A percentile compares a stretch with the other conserved stretches of the same genome.
Conservation (phyloP, 37 sponge, comb jelly and placozoan species). For the Sycon ciliatum region DNA sequence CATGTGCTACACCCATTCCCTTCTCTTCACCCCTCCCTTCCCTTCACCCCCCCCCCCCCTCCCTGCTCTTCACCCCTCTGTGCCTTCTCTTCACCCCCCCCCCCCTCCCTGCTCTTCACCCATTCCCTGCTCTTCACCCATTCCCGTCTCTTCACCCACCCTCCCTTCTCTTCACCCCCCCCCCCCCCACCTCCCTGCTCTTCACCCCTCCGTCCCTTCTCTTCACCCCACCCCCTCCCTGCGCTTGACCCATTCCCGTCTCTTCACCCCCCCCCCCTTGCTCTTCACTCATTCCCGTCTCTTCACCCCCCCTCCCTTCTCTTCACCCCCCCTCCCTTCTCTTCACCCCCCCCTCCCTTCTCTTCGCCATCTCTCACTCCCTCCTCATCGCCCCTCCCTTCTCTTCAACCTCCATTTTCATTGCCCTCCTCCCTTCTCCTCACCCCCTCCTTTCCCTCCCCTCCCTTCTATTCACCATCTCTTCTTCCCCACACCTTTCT, state of each 20-base stretch:
- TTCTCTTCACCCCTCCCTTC: not conserved
- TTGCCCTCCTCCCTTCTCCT: too few species aligned
- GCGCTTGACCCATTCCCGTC: slow-evolving; percentile 11
- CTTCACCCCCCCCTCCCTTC: too few species aligned
- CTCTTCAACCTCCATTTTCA: too few species aligned
- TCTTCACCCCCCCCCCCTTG: not conserved
- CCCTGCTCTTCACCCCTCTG: not conserved
- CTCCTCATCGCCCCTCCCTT: too few species aligned
- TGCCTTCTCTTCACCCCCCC: not conserved
- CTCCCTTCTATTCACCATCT: too few species aligned
- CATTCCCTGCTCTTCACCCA: not conserved
- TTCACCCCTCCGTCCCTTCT: not conserved
- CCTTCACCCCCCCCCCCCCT: not conserved
- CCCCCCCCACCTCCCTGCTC: not conserved
- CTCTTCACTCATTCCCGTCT: not conserved
- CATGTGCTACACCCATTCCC: too few species aligned
- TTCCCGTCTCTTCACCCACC: not conserved
- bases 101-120: not conserved
- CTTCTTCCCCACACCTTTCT: too few species aligned
- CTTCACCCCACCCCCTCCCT: not conserved
- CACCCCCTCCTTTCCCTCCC: too few species aligned
- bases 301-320: slow-evolving; percentile 12
- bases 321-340: too few species aligned
- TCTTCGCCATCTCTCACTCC: too few species aligned
- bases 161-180: not conserved